Percentiles rank a stretch among this genome's conserved stretches.
Evolutionary conservation across 2,113 vertebrate species (phyloP).

Genomic region (Campylomormyrus tamandua): DNA sequence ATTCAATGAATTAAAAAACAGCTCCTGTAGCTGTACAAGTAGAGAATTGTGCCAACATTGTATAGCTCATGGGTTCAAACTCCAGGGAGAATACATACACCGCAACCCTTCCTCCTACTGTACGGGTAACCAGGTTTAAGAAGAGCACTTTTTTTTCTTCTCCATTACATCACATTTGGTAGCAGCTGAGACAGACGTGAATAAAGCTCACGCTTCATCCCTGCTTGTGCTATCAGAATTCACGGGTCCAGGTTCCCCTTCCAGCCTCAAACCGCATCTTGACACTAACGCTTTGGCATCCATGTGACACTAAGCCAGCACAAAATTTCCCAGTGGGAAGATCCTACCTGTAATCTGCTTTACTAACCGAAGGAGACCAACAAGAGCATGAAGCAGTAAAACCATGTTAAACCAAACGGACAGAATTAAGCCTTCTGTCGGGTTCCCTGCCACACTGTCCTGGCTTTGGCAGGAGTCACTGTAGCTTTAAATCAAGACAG

Average conservation of each 20-base stretch:
- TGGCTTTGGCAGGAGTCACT: neutral
- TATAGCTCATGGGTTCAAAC: neutral
- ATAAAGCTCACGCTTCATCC: conserved; percentile 31
- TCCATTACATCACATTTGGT: conserved; percentile 26
- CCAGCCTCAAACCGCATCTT: neutral
- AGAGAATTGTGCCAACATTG: neutral
- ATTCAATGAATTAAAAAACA: conserved; percentile 19
- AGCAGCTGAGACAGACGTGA: conserved; percentile 33
- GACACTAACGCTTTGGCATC: neutral
- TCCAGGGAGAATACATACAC: neutral
- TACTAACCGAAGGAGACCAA: neutral
- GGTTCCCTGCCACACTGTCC: neutral
- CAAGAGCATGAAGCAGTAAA: neutral
- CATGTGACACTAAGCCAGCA: neutral
- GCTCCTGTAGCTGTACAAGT: neutral
- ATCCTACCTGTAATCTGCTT: neutral
- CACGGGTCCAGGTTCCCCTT: neutral
- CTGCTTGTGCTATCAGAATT: neutral
- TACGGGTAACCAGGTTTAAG: conserved; percentile 34
- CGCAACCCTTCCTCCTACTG: neutral
- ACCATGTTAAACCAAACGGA: neutral
- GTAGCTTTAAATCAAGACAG: conserved; percentile 11
- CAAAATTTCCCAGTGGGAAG: neutral
- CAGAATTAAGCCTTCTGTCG: neutral
- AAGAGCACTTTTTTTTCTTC: conserved; percentile 30